phyloP scores from a whole-genome alignment of 2,797 vertebrate genomes.

The Fundulus diaphanus region DNA sequence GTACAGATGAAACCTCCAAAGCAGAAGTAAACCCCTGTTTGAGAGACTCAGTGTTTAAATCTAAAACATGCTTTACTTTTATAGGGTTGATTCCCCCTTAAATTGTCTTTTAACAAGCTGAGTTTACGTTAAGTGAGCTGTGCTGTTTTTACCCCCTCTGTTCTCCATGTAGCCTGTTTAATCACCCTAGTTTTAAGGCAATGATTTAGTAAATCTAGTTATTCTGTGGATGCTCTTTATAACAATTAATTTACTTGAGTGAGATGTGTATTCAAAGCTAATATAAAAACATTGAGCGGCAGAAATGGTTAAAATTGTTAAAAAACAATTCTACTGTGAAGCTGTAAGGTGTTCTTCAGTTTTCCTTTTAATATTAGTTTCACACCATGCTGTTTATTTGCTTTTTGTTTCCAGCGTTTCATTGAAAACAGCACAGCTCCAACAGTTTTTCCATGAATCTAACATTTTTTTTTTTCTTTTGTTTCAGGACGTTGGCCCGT shows the following conservation, averaged over 20 bases:
- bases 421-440: not conserved
- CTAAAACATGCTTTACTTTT: not conserved
- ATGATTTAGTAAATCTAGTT: no score
- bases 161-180: no score
- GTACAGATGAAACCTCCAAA: not conserved
- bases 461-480: not conserved
- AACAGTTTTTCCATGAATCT: not conserved
- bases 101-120: not conserved
- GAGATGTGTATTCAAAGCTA: not conserved
- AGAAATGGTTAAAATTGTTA: no score
- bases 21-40: not conserved
- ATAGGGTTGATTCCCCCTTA: not conserved
- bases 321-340: not conserved
- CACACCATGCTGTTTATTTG: not conserved
- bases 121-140: not conserved
- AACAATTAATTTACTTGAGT: not conserved
- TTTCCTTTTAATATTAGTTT: not conserved
- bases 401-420: not conserved
- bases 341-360: not conserved
- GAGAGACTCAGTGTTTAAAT: not conserved
- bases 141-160: no score
- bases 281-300: no score
- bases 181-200: no score
- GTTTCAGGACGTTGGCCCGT: conserved; percentile 72
- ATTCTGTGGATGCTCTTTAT: no score